Evolutionary conservation across 2,113 vertebrate genomes (phyloP).

Genomic region (Mystacornis crossleyi): DNA sequence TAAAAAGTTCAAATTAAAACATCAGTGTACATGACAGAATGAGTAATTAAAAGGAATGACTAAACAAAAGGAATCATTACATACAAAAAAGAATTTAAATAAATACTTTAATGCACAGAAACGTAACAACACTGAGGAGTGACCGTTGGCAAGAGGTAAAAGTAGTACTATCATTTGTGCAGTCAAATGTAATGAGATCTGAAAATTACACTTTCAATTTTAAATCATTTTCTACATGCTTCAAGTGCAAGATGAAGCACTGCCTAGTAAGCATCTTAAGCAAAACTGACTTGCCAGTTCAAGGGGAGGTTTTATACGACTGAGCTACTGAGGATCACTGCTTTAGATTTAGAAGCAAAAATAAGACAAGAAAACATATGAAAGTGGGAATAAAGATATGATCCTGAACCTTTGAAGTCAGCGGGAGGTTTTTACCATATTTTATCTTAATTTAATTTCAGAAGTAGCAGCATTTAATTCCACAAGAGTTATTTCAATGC

Average conservation of each 20-base stretch:
- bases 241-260: neutral
- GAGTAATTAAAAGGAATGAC: neutral
- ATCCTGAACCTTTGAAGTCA: neutral
- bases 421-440: neutral
- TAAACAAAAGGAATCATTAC: neutral
- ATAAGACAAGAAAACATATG: neutral
- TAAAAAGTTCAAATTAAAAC: neutral
- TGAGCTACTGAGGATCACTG: neutral
- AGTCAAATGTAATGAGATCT: neutral
- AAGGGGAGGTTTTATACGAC: neutral
- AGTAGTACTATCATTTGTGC: neutral
- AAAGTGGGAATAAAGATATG: neutral
- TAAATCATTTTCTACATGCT: neutral
- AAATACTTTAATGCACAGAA: neutral
- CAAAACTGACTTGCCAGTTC: neutral
- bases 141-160: neutral
- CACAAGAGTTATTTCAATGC: neutral
- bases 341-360: constrained; percentile 1
- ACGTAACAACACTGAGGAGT: neutral
- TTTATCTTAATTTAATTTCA: neutral
- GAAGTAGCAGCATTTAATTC: neutral
- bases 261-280: neutral
- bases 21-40: neutral
- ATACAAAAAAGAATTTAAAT: neutral
- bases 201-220: neutral